These are phyloP conservation scores for Adineta ricciae DNA, from an alignment of 2,888 invertebrate species.

Conservation along the genomic window DNA sequence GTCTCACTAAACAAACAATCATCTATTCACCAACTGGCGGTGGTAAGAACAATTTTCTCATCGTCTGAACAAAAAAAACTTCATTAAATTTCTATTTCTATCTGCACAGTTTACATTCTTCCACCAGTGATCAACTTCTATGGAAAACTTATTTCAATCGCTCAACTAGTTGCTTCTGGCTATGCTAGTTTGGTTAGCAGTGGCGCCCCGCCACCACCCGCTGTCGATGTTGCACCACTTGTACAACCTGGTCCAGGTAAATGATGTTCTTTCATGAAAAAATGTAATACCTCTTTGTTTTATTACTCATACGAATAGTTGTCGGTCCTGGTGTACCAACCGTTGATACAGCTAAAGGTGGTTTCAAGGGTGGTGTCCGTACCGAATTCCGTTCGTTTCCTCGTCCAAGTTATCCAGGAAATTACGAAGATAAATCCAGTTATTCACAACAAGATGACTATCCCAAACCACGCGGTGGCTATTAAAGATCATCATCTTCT, in stretches of 20 bases:
- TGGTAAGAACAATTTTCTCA: neutral
- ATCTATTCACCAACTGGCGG: neutral
- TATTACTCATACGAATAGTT: neutral
- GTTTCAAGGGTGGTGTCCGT: neutral
- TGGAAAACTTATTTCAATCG: neutral
- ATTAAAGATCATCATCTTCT: too few species aligned
- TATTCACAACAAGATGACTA: neutral
- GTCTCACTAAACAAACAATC: neutral
- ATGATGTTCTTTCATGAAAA: neutral
- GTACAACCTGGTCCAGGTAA: neutral
- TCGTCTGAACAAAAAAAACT: too few species aligned
- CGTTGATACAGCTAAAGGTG: neutral
- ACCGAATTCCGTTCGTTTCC: neutral
- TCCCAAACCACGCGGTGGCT: neutral
- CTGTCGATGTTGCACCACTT: neutral
- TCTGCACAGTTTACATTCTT: neutral
- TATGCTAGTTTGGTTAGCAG: neutral
- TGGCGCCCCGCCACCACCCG: neutral
- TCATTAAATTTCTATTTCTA: neutral
- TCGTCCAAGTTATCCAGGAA: too few species aligned
- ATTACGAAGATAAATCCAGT: neutral
- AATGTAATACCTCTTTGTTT: neutral
- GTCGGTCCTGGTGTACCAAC: neutral
- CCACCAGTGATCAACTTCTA: neutral
- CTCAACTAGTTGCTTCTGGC: neutral